These are phyloP conservation scores for Odocoileus virginianus DNA, from an alignment of 2,113 vertebrate genomes.

Conservation along the genomic window DNA sequence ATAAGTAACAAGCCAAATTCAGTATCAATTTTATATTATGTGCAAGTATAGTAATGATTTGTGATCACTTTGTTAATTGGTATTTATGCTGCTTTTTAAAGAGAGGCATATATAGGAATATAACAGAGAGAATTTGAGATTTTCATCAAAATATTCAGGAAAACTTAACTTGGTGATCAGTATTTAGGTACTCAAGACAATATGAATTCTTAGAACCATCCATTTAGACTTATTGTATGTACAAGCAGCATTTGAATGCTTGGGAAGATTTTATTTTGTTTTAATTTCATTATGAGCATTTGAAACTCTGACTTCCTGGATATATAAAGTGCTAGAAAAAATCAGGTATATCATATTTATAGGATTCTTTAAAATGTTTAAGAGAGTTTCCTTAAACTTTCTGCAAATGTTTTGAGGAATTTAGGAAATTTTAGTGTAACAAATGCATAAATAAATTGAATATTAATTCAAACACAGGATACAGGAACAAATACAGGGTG, in stretches of 20 bases:
- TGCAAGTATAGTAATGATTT: not conserved
- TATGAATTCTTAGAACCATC: not conserved
- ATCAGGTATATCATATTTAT: slow-evolving; percentile 1
- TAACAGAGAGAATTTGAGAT: not conserved
- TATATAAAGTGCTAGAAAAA: not conserved
- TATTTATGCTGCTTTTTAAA: not conserved
- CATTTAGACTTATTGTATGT: not conserved
- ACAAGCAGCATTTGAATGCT: not conserved
- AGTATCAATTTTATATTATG: not conserved
- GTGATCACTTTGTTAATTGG: not conserved
- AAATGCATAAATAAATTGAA: not conserved
- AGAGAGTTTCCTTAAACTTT: not conserved
- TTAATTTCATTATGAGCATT: not conserved
- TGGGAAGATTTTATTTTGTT: not conserved
- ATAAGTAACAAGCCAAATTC: not conserved
- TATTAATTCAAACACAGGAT: not conserved
- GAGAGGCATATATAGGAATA: not conserved
- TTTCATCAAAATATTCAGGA: not conserved
- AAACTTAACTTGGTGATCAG: not conserved
- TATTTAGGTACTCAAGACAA: not conserved
- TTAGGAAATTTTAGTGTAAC: not conserved
- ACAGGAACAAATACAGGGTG: not conserved
- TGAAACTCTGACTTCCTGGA: not conserved
- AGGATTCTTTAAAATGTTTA: slow-evolving; percentile 14
- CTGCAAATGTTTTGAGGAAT: not conserved